phyloP scores from a whole-genome alignment of 2,888 invertebrate genomes.

The Polymixis lichenea region DNA sequence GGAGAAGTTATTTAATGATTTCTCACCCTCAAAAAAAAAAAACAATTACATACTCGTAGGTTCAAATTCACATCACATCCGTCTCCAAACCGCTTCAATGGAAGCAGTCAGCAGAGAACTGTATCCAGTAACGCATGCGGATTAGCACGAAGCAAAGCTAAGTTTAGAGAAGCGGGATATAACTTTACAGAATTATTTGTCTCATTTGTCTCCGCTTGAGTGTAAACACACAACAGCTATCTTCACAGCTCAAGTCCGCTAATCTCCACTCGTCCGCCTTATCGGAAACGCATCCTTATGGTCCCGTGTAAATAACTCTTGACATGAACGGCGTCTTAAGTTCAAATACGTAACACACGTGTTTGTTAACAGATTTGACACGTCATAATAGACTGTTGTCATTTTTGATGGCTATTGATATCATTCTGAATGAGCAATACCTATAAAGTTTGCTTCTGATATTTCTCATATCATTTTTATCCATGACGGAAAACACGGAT shows the following conservation, averaged over 20 bases:
- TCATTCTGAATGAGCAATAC: not conserved
- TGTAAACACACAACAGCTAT: not conserved
- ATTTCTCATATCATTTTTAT: not conserved
- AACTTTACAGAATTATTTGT: not conserved
- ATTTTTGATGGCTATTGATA: not conserved
- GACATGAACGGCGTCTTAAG: conserved; percentile 6
- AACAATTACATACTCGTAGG: too few species aligned
- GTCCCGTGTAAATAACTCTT: not conserved
- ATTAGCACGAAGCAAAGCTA: not conserved
- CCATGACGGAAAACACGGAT: too few species aligned
- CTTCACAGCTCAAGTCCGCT: not conserved
- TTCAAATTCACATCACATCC: too few species aligned
- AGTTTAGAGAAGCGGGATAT: not conserved
- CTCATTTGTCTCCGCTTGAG: not conserved
- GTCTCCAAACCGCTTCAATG: too few species aligned
- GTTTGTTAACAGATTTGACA: not conserved
- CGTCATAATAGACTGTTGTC: not conserved
- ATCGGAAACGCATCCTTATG: not conserved
- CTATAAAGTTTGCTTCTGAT: not conserved
- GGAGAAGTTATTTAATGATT: too few species aligned
- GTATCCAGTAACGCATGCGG: too few species aligned
- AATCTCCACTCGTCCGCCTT: not conserved
- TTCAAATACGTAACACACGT: conserved; percentile 4
- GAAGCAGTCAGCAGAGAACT: not conserved
- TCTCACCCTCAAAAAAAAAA: too few species aligned